Percentiles rank a stretch among this genome's conserved stretches.
These are phyloP conservation scores for Harmothoe impar DNA, from an alignment of 2,888 invertebrate species.

Conservation along the genomic window DNA sequence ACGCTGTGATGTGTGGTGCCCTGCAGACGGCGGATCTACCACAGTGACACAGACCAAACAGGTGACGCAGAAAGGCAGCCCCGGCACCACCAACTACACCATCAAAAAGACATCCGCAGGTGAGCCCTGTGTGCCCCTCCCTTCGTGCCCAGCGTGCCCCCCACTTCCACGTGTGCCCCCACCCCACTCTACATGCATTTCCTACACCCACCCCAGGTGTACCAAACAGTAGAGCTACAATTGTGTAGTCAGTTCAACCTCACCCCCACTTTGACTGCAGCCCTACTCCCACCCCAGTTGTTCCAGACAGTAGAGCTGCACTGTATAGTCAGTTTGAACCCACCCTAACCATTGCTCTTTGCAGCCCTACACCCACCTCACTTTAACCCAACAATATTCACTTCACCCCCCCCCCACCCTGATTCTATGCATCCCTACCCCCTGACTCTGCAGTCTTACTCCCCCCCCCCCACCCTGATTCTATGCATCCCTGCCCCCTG, in stretches of 20 bases:
- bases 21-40: slow-evolving; percentile 63
- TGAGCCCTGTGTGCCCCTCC: slow-evolving; percentile 34
- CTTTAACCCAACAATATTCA: too few relatives aligned
- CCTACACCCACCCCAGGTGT: background rate
- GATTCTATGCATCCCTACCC: too few relatives aligned
- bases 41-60: slow-evolving; percentile 63
- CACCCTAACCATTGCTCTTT: too few relatives aligned
- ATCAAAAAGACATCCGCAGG: slow-evolving; percentile 64
- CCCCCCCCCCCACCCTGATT: background rate
- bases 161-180: background rate
- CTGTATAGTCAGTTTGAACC: too few relatives aligned
- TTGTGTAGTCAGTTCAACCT: too few relatives aligned
- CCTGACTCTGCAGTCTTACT: background rate
- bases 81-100: slow-evolving; percentile 61
- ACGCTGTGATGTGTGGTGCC: too few relatives aligned
- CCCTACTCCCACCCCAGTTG: too few relatives aligned
- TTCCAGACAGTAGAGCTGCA: too few relatives aligned
- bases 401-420: too few relatives aligned
- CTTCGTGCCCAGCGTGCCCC: background rate
- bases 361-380: too few relatives aligned
- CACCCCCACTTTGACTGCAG: too few relatives aligned
- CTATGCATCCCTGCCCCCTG: background rate
- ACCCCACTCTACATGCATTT: background rate
- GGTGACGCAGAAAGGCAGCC: slow-evolving; percentile 62
- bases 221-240: too few relatives aligned